Conservation (phyloP, 2,113 vertebrate species). For the Oreotrochilus melanogaster region DNA sequence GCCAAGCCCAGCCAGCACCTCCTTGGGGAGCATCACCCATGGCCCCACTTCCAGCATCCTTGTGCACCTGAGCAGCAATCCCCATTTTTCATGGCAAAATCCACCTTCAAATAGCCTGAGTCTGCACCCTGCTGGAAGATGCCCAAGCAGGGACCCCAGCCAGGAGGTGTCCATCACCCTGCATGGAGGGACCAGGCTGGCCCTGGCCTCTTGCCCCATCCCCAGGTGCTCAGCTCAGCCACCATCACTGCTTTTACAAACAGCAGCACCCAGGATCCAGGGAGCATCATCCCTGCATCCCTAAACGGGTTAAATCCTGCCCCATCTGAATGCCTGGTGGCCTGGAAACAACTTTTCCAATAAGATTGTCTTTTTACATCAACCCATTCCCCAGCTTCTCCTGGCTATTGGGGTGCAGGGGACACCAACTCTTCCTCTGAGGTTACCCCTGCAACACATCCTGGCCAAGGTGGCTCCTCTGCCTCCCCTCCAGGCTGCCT, state of each 20-base stretch:
- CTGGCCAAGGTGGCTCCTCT: background rate
- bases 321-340: fast-evolving
- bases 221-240: background rate
- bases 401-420: background rate
- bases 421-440: fast-evolving
- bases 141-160: background rate
- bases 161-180: background rate
- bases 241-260: background rate
- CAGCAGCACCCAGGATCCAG: background rate
- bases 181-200: background rate
- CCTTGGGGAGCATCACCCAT: background rate
- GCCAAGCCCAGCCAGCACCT: background rate
- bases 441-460: background rate
- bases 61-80: background rate
- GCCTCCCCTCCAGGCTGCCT: fast-evolving
- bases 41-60: background rate
- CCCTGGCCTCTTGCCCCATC: background rate
- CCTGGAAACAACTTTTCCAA: background rate
- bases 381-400: background rate
- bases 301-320: background rate
- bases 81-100: background rate
- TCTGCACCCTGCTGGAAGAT: background rate
- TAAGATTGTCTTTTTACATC: background rate
- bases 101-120: fast-evolving
- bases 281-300: background rate